Conservation (phyloP, 2,888 invertebrate genomes). For the Hirtodrosophila histrioides region DNA sequence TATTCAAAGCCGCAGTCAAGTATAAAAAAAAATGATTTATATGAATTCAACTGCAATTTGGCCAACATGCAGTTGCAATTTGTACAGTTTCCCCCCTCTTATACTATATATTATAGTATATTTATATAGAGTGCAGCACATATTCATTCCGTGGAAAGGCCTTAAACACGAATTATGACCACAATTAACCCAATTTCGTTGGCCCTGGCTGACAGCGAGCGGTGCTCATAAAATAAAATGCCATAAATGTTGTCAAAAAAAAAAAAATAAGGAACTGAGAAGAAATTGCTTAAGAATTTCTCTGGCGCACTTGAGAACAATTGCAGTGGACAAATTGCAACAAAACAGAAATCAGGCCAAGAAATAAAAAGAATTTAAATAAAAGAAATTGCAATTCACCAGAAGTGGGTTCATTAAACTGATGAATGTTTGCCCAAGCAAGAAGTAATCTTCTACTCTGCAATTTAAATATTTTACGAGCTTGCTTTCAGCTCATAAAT, state of each 20-base stretch:
- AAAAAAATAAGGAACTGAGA: conserved; percentile 34
- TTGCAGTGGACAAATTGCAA: conserved; percentile 55
- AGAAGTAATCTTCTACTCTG: conserved; percentile 10
- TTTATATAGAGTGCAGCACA: conserved; percentile 1
- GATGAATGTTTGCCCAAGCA: conserved; percentile 32
- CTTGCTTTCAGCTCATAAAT: too few relatives aligned
- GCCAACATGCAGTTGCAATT: conserved; percentile 58
- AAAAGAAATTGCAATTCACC: conserved; percentile 49
- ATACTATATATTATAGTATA: not conserved
- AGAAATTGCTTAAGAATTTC: conserved; percentile 59
- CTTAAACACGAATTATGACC: conserved; percentile 69
- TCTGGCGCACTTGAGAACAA: conserved; percentile 50
- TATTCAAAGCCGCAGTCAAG: conserved; percentile 14
- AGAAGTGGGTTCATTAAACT: conserved; percentile 58
- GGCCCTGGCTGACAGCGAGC: conserved; percentile 38
- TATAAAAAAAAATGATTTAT: conserved; percentile 44
- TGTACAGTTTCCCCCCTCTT: conserved; percentile 9
- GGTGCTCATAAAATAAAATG: conserved; percentile 48
- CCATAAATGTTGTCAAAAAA: conserved; percentile 50
- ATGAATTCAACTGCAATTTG: conserved; percentile 42
- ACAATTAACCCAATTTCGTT: conserved; percentile 73
- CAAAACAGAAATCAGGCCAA: conserved; percentile 33
- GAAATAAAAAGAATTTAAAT: conserved; percentile 7
- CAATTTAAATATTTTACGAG: conserved; percentile 5
- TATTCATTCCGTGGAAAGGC: conserved; percentile 48